These are phyloP conservation scores for Pseudococcus jackbeardsleyi DNA, from an alignment of 2,888 invertebrate genomes.

Conservation along the genomic window DNA sequence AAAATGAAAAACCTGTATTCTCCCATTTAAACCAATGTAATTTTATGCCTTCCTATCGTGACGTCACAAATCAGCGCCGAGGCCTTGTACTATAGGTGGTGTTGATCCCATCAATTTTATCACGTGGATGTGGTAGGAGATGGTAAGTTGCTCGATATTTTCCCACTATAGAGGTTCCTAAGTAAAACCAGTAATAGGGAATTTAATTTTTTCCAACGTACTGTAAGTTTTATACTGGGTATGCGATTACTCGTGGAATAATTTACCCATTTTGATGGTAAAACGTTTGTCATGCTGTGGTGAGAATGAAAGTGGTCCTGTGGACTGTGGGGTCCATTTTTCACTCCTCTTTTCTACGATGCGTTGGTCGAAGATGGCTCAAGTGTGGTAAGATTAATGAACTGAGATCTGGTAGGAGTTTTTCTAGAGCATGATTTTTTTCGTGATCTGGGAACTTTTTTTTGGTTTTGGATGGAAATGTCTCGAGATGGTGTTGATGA, in stretches of 20 bases:
- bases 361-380: neutral
- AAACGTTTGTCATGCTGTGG: neutral
- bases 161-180: neutral
- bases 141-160: neutral
- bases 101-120: neutral
- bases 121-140: neutral
- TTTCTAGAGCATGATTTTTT: neutral
- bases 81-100: no score
- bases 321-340: neutral
- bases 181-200: neutral
- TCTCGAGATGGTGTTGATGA: neutral
- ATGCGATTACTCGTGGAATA: neutral
- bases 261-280: neutral
- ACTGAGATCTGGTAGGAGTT: neutral
- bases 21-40: no score
- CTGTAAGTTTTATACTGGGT: neutral
- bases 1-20: no score
- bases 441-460: neutral
- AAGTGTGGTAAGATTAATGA: neutral
- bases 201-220: neutral
- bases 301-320: conserved; percentile 10
- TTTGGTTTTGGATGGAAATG: neutral
- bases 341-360: neutral
- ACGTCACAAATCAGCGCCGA: no score
- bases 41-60: no score